phyloP scores from a whole-genome alignment of 2,113 vertebrate genomes.

The Melanerpes aurifrons region DNA sequence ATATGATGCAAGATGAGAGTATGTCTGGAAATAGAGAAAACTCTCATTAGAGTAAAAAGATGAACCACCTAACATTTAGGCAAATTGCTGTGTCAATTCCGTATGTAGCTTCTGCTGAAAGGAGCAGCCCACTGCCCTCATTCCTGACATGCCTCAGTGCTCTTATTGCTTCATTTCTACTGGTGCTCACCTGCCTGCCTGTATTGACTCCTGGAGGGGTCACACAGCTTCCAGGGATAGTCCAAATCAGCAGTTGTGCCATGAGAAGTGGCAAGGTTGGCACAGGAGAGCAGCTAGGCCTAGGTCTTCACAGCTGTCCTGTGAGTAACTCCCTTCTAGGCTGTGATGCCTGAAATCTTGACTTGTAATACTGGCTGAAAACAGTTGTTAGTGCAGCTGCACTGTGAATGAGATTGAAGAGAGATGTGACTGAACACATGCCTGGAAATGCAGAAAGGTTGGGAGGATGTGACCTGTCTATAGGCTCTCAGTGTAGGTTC shows the following conservation, averaged over 20 bases:
- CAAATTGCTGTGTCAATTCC: not conserved
- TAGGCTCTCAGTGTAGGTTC: not conserved
- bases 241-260: rapidly evolving
- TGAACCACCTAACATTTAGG: not conserved
- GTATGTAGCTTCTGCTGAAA: not conserved
- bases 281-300: not conserved
- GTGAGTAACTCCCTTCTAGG: not conserved
- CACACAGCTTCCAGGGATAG: not conserved
- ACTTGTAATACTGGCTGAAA: not conserved
- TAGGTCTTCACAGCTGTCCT: not conserved
- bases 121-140: not conserved
- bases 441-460: not conserved
- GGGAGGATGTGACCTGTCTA: not conserved
- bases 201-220: rapidly evolving
- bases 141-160: rapidly evolving
- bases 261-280: not conserved
- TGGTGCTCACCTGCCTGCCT: not conserved
- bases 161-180: not conserved
- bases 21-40: not conserved
- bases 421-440: not conserved
- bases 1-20: not conserved
- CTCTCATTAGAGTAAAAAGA: not conserved
- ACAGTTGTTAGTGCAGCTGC: not conserved
- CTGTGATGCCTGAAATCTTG: not conserved
- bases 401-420: not conserved